Percentiles rank a stretch among this genome's conserved stretches.
phyloP scores from a whole-genome alignment of 1,140 invertebrate genomes.

The Caenorhabditis latens region DNA sequence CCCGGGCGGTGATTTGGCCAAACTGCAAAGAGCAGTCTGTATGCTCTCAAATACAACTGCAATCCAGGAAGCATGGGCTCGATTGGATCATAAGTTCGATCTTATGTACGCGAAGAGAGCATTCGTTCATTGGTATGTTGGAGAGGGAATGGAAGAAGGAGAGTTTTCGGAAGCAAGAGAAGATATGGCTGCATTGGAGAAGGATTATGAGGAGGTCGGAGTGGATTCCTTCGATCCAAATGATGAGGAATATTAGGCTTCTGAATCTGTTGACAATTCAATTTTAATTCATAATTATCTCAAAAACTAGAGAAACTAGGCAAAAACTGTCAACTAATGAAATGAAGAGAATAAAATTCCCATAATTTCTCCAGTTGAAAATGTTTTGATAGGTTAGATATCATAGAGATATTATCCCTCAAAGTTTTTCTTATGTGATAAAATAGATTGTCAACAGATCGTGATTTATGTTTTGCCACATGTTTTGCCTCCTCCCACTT shows the following conservation, averaged over 20 bases:
- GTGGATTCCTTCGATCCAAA: constrained; percentile 67
- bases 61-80: constrained; percentile 84
- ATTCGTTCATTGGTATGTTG: constrained; percentile 87
- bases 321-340: too few relatives aligned
- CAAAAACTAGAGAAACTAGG: too few relatives aligned
- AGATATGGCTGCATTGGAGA: constrained; percentile 84
- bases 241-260: constrained; percentile 63
- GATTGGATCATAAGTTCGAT: constrained; percentile 82
- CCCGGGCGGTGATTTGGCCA: constrained; percentile 73
- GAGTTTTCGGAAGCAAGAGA: constrained; percentile 89
- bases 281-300: too few relatives aligned
- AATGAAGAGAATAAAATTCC: too few relatives aligned
- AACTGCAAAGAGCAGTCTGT: constrained; percentile 80
- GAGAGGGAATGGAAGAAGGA: constrained; percentile 88
- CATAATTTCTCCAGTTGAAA: too few relatives aligned
- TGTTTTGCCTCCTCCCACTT: too few relatives aligned
- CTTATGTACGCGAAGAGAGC: constrained; percentile 86
- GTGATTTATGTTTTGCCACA: too few relatives aligned
- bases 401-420: too few relatives aligned
- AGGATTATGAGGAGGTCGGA: constrained; percentile 59
- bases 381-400: too few relatives aligned
- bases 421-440: too few relatives aligned
- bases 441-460: too few relatives aligned
- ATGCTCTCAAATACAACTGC: constrained; percentile 88
- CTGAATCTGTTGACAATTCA: too few relatives aligned